Base-by-base conservation (phyloP, 2,113 vertebrate species). In the Diphyllodes magnificus region DNA sequence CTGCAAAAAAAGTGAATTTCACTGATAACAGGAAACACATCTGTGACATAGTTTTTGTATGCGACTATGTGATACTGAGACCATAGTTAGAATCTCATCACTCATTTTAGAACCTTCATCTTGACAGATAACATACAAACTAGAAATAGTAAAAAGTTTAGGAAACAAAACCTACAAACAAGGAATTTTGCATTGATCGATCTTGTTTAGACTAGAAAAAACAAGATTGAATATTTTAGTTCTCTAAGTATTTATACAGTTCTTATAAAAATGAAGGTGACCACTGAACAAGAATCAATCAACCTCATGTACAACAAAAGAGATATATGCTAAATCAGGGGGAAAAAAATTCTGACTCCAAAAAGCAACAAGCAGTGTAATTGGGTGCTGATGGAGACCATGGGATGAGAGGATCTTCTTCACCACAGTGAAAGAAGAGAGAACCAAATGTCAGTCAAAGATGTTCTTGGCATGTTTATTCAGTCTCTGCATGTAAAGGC, bases 371-470 rank as follows among this genome's bases (percentile, higher is more conserved):
- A 63, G 31, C 21, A 57, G 39, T 21, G 15, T 27, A 68, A 78
- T 0, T 24, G 20, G 31, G 9, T 28, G 13, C 44, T 59, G n/a
- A 31, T 2, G 0, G 23, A 78, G 31, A 59, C 24, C 13, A n/a
- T 9, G 7, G 11, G 25, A 85, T 15, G 15, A 33, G 18, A 35
- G n/a, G 14, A 77, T 33, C 24, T 31, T 57, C 53, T 45, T 50
- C 33, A 72, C 37, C 30, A 45, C 11, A 40, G 9, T 11, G 23
- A 56, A 65, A 61, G 33, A 45, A 44, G 27, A 63, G 15, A 40
- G 12, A 82, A 49, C 31, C n/a, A 5, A 68, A 50, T 22, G 42
- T 35, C 83, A 8, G 2, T 30, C 60, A 69, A 64, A 44, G 18
- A 64, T 25, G 22, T 24, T 69, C n/a, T 49, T 25, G 39, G 39